phyloP scores from a whole-genome alignment of 2,113 vertebrate species.

The Pseudonaja textilis region DNA sequence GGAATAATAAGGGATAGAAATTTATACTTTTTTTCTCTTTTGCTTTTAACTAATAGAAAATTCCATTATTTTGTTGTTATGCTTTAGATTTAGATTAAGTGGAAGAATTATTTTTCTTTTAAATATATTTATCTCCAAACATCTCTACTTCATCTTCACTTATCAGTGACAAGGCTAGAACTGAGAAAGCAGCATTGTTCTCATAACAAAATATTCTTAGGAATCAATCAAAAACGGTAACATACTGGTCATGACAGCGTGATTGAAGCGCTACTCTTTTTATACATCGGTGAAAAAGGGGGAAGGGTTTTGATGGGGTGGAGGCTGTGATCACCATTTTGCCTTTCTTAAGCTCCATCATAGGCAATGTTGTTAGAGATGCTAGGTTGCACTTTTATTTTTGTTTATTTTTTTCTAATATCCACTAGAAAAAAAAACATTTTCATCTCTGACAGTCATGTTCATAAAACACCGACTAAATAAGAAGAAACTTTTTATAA shows the following conservation, averaged over 20 bases:
- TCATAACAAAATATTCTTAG: neutral
- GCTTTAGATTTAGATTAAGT: neutral
- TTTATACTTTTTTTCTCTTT: neutral
- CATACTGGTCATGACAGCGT: neutral
- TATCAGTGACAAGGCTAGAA: neutral
- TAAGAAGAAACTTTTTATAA: slow-evolving; percentile 21
- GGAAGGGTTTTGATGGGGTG: neutral
- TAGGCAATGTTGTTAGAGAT: neutral
- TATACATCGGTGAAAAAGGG: neutral
- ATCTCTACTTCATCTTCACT: too few relatives aligned
- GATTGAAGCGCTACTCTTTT: neutral
- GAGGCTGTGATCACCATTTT: neutral
- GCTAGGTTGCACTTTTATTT: neutral
- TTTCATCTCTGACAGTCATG: slow-evolving; percentile 4
- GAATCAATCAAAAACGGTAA: neutral
- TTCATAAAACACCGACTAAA: slow-evolving; percentile 16
- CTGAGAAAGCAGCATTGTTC: neutral
- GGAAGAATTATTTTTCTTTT: neutral
- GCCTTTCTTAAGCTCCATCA: neutral
- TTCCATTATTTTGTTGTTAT: neutral
- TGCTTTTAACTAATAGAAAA: neutral
- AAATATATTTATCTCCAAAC: neutral
- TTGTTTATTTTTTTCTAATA: neutral
- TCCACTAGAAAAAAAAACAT: neutral
- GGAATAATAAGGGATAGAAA: neutral